Percentiles rank a stretch among this genome's conserved stretches.
Evolutionary conservation across 2,797 vertebrate genomes (phyloP).

Genomic region (Pangasius mekongensis): DNA sequence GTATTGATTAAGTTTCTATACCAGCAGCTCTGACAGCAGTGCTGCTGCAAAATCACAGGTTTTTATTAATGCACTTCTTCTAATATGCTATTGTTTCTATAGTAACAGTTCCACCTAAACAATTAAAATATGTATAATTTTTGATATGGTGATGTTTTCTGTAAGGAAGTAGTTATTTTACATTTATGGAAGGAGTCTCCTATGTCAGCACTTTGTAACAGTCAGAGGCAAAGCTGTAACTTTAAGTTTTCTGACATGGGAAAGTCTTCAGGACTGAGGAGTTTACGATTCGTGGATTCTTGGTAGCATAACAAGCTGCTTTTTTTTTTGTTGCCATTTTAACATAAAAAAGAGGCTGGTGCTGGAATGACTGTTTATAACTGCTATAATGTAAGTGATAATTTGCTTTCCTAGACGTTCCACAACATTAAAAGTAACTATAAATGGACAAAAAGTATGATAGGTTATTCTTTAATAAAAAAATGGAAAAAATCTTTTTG

Average conservation of each 20-base stretch:
- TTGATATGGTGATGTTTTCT: background rate
- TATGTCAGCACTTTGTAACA: background rate
- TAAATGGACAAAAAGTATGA: background rate
- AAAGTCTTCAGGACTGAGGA: background rate
- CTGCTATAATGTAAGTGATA: background rate
- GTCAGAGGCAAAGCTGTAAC: background rate
- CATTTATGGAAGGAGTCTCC: background rate
- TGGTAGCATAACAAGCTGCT: background rate
- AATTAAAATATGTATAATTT: background rate
- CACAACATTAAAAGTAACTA: background rate
- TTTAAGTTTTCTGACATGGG: background rate
- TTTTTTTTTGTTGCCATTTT: background rate
- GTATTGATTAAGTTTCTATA: background rate
- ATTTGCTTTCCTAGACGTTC: background rate
- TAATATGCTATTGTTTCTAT: background rate
- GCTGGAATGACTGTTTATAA: background rate
- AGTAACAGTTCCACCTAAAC: background rate
- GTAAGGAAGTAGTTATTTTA: background rate
- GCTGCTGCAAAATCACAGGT: background rate
- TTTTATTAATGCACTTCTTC: background rate
- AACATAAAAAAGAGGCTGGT: background rate
- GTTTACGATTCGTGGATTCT: background rate
- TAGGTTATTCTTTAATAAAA: background rate
- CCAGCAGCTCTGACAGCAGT: background rate
- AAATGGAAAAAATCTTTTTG: background rate